Percentiles rank a stretch among this genome's conserved stretches.
phyloP scores from a whole-genome alignment of 2,888 invertebrate genomes.

The Dynastes hyllus region DNA sequence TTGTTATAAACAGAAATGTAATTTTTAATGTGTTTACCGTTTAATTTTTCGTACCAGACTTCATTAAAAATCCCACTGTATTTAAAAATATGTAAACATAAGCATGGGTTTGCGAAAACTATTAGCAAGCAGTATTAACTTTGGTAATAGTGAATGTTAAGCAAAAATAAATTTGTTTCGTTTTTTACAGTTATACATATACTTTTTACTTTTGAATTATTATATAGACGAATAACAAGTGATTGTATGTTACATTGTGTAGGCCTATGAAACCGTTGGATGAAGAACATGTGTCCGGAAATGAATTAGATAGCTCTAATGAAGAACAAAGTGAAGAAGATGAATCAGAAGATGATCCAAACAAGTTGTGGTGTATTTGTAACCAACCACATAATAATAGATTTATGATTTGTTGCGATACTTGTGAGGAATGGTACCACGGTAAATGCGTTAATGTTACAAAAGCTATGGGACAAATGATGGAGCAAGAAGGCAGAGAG shows the following conservation, averaged over 20 bases:
- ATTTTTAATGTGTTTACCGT: too few species aligned
- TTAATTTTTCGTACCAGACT: too few species aligned
- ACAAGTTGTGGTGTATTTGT: slow-evolving; percentile 96
- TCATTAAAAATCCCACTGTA: too few species aligned
- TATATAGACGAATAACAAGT: background rate
- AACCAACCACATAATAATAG: slow-evolving; percentile 95
- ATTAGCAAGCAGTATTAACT: too few species aligned
- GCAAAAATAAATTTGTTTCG: too few species aligned
- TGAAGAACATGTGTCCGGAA: slow-evolving; percentile 67
- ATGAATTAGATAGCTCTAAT: slow-evolving; percentile 72
- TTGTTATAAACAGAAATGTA: too few species aligned
- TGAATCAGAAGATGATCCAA: slow-evolving; percentile 94
- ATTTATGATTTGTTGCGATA: slow-evolving; percentile 98
- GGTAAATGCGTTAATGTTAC: slow-evolving; percentile 97
- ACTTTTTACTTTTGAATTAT: too few species aligned
- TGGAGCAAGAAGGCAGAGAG: slow-evolving; percentile 91
- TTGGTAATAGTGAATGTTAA: too few species aligned
- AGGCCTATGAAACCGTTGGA: slow-evolving; percentile 65
- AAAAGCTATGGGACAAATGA: slow-evolving; percentile 91
- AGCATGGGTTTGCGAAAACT: too few species aligned
- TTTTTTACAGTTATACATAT: too few species aligned
- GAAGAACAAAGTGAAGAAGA: slow-evolving; percentile 76
- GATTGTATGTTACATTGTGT: slow-evolving; percentile 7
- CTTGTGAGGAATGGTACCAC: slow-evolving; percentile 98
- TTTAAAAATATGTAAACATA: too few species aligned